phyloP scores from a whole-genome alignment of 2,797 vertebrate genomes.

The Phoeniculus purpureus region DNA sequence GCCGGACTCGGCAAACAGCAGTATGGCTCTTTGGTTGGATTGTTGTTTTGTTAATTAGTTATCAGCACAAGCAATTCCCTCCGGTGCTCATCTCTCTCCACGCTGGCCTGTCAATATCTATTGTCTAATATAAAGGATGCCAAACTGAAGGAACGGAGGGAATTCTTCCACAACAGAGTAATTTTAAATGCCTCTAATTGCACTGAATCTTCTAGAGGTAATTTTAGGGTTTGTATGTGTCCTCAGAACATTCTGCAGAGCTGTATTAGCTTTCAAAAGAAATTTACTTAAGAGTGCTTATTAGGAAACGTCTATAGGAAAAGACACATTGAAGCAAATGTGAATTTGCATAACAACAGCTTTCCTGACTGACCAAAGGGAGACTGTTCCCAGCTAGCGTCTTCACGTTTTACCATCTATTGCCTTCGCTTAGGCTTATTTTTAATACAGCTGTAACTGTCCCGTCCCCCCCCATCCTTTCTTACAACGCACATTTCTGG shows the following conservation, averaged over 20 bases:
- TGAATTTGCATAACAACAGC: background rate
- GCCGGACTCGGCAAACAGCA: background rate
- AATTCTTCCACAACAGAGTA: background rate
- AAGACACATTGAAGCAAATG: background rate
- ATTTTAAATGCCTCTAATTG: background rate
- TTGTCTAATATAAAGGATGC: background rate
- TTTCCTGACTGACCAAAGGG: background rate
- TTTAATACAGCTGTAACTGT: background rate
- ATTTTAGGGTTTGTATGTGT: background rate
- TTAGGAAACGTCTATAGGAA: background rate
- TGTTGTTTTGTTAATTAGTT: background rate
- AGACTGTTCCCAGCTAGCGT: background rate
- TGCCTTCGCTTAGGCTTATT: background rate
- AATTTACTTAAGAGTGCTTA: background rate
- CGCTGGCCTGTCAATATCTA: background rate
- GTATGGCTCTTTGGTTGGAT: background rate
- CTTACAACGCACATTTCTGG: background rate
- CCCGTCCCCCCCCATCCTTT: background rate
- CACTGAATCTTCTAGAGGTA: background rate
- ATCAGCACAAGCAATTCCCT: slow-evolving; percentile 1
- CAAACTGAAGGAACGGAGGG: background rate
- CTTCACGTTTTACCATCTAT: background rate
- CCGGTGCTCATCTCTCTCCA: background rate
- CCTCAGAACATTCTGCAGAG: background rate
- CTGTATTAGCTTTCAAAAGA: background rate